Evolutionary conservation across 2,113 vertebrate species (phyloP).

Genomic region (Heterocephalus glaber): DNA sequence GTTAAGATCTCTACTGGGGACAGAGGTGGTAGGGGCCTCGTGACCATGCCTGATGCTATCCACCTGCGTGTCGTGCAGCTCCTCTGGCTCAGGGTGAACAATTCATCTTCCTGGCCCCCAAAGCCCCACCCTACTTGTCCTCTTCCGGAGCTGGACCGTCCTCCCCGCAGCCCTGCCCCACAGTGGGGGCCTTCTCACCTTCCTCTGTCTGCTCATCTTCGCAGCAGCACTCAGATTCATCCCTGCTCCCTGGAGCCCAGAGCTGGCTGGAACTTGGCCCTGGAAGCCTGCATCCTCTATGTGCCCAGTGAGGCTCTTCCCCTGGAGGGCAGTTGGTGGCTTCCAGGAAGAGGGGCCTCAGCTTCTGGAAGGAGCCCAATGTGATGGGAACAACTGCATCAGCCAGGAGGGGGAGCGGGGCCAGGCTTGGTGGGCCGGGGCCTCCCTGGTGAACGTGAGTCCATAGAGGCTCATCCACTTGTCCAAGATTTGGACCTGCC

Average conservation of each 20-base stretch:
- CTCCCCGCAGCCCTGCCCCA: too few species aligned
- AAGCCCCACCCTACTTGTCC: too few species aligned
- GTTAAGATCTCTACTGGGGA: not conserved
- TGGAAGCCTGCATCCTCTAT: not conserved
- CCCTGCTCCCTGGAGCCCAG: not conserved
- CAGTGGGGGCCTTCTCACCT: too few species aligned
- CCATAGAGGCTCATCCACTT: slow-evolving; percentile 18
- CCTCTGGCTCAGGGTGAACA: not conserved
- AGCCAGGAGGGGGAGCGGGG: not conserved
- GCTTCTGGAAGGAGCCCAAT: not conserved
- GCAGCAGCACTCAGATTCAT: not conserved
- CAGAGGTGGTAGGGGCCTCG: not conserved
- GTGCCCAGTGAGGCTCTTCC: not conserved
- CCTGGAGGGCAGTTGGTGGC: not conserved
- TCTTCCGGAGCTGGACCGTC: not conserved
- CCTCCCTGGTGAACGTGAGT: not conserved
- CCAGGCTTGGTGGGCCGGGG: not conserved
- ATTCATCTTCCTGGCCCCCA: too few species aligned
- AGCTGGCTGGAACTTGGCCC: not conserved
- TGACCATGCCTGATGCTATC: not conserved
- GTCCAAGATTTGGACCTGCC: not conserved
- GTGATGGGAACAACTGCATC: not conserved
- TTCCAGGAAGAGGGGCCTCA: not conserved
- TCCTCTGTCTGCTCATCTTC: not conserved
- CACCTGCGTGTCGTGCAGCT: not conserved